Conservation (phyloP, 2,888 invertebrate genomes). For the Lampropteryx suffumata region DNA sequence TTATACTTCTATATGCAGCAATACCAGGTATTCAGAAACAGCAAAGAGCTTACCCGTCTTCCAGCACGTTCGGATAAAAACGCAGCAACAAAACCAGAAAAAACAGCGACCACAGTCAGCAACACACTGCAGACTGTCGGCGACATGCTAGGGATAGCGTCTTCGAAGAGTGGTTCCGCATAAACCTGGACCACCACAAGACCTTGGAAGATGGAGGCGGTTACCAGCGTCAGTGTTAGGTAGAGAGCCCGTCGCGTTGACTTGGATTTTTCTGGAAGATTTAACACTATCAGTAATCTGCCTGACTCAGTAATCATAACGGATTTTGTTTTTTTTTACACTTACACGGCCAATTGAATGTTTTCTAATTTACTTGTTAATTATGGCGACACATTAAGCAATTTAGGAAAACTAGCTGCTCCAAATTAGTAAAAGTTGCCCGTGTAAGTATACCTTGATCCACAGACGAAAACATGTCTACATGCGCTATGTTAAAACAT, state of each 20-base stretch:
- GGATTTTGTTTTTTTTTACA: no score
- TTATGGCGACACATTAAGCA: no score
- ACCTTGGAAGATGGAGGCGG: slow-evolving; percentile 60
- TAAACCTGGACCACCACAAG: slow-evolving; percentile 62
- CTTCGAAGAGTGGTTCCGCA: slow-evolving; percentile 58
- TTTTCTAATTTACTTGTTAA: no score
- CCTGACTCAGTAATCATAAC: no score
- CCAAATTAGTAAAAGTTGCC: no score
- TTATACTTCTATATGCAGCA: slow-evolving; percentile 10
- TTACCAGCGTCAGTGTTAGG: slow-evolving; percentile 45
- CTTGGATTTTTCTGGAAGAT: slow-evolving; percentile 53
- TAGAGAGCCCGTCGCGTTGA: slow-evolving; percentile 54
- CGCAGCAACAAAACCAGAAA: slow-evolving; percentile 52
- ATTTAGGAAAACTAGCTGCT: no score
- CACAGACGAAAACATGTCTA: no score
- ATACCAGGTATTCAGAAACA: slow-evolving; percentile 32
- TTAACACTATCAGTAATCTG: no score
- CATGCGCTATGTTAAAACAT: no score
- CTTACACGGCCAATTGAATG: no score
- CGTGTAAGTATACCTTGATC: no score
- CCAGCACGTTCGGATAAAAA: slow-evolving; percentile 58
- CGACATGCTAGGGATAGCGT: slow-evolving; percentile 57
- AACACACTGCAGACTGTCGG: slow-evolving; percentile 53
- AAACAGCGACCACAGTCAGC: slow-evolving; percentile 47
- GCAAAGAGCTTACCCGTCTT: slow-evolving; percentile 50